These are phyloP conservation scores for Pseudopipra pipra DNA, from an alignment of 2,113 vertebrate genomes.

Conservation along the genomic window DNA sequence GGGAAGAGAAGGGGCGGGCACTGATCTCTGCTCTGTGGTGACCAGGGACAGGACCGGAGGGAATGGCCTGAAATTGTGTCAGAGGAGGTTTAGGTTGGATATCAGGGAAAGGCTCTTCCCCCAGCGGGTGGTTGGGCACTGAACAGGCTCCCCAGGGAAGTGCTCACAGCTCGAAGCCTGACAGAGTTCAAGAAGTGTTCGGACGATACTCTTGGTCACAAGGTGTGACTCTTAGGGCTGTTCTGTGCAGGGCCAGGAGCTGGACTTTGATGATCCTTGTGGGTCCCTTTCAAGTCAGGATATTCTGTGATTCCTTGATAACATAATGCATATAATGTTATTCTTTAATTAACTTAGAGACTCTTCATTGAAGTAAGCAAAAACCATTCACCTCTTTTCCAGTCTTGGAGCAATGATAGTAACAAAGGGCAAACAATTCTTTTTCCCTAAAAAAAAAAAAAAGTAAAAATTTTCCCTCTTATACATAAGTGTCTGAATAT, in stretches of 20 bases:
- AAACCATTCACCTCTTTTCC: background rate
- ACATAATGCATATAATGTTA: background rate
- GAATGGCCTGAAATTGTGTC: background rate
- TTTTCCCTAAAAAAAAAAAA: background rate
- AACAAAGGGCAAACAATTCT: background rate
- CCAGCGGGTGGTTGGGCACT: background rate
- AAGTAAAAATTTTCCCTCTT: background rate
- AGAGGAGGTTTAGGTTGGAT: background rate
- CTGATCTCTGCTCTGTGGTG: background rate
- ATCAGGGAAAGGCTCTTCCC: background rate
- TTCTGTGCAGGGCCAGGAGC: background rate
- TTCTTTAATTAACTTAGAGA: background rate
- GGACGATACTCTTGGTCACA: background rate
- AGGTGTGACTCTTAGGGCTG: background rate
- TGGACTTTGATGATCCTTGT: background rate
- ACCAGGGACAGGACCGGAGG: background rate
- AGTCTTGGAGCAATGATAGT: background rate
- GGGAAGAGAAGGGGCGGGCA: background rate
- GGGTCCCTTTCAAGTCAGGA: background rate
- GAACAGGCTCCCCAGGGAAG: background rate
- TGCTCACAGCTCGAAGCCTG: background rate
- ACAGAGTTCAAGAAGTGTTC: background rate
- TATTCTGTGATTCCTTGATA: background rate
- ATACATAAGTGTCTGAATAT: background rate
- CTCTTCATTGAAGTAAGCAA: background rate